A percentile compares a stretch with the other conserved stretches of the same genome.
Evolutionary conservation across 2,113 vertebrate genomes (phyloP).

Genomic region (Equus quagga): DNA sequence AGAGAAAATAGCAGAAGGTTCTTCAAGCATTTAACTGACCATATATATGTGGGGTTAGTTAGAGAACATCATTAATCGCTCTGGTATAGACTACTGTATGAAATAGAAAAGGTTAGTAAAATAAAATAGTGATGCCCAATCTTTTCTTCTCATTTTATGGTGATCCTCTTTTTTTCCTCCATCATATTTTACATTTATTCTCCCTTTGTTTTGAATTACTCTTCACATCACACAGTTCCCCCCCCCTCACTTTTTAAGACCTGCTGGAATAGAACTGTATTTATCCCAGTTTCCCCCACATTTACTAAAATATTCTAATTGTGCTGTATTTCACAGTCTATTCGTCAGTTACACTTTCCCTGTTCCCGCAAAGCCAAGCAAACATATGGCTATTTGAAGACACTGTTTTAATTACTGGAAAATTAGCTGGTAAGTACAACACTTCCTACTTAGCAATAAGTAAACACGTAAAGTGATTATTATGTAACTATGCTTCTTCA

Average conservation of each 20-base stretch:
- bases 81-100: neutral
- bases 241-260: neutral
- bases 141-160: neutral
- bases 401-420: slow-evolving; percentile 93
- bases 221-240: neutral
- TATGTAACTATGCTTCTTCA: neutral
- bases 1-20: neutral
- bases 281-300: neutral
- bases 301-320: slow-evolving; percentile 63
- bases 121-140: neutral
- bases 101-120: neutral
- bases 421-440: slow-evolving; percentile 91
- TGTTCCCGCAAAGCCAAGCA: slow-evolving; percentile 92
- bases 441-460: neutral
- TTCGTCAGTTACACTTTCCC: slow-evolving; percentile 91
- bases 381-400: slow-evolving; percentile 97
- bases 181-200: slow-evolving; percentile 15
- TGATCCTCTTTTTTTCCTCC: neutral
- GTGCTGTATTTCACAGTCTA: slow-evolving; percentile 89
- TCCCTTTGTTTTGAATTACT: slow-evolving; percentile 13
- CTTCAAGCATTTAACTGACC: neutral
- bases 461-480: neutral
- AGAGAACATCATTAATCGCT: neutral
- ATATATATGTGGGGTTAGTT: neutral
- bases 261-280: neutral